Conservation (phyloP, 2,888 invertebrate species). For the Chromoteleia sp. region DNA sequence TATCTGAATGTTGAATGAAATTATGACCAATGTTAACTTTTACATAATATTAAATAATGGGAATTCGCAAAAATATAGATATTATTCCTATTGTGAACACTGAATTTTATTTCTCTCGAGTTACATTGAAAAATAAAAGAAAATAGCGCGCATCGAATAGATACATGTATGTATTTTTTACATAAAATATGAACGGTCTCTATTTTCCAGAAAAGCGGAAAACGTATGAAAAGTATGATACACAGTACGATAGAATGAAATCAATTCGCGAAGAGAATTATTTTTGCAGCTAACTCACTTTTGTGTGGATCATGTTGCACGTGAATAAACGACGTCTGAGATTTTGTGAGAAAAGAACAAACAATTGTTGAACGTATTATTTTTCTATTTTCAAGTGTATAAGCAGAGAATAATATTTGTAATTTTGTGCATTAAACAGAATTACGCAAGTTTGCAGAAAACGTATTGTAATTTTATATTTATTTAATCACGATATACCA, state of each 20-base stretch:
- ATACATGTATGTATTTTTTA: constrained; percentile 1
- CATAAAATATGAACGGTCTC: constrained; percentile 10
- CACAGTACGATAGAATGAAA: constrained; percentile 13
- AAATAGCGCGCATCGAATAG: background rate
- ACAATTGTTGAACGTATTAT: constrained; percentile 8
- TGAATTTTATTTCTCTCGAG: background rate
- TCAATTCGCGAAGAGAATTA: constrained; percentile 23
- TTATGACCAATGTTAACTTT: background rate
- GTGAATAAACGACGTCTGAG: constrained; percentile 23
- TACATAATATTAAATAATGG: constrained; percentile 1
- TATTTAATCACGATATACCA: too few species aligned
- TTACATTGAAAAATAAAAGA: constrained; percentile 12
- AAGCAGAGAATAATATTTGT: background rate
- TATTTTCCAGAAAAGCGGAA: constrained; percentile 4
- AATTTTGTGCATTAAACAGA: background rate
- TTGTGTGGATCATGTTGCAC: constrained; percentile 10
- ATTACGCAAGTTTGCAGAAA: background rate
- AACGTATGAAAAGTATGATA: constrained; percentile 4
- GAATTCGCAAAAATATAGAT: background rate
- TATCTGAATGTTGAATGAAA: background rate
- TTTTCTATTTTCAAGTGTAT: background rate
- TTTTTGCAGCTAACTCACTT: constrained; percentile 30
- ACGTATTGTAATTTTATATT: too few species aligned
- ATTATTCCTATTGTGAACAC: constrained; percentile 6
- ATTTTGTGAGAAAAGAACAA: background rate